Evolutionary conservation across 2,797 vertebrate genomes (phyloP).

Genomic region (Fistularia tabacaria): DNA sequence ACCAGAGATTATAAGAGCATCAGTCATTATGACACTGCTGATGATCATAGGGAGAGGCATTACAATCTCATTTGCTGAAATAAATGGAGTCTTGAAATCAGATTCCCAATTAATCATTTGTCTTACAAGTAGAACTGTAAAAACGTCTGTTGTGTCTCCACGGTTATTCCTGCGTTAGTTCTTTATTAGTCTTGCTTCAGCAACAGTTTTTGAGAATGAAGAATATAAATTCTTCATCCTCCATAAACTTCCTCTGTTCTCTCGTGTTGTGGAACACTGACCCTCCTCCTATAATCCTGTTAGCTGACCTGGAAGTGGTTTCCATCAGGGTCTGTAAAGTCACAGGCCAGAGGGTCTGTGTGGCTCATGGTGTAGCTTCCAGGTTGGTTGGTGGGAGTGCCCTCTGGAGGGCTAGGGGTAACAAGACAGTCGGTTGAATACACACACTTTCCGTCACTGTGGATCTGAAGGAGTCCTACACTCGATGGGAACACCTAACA

Average conservation of each 20-base stretch:
- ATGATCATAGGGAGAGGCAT: neutral
- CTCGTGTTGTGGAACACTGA: neutral
- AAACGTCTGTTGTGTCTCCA: too few relatives aligned
- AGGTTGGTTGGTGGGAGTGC: slow-evolving; percentile 40
- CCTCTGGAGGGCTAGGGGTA: slow-evolving; percentile 15
- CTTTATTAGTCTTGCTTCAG: too few relatives aligned
- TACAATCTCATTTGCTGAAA: neutral
- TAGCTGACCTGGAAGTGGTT: slow-evolving; percentile 85
- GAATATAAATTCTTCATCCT: neutral
- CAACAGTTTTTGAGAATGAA: neutral
- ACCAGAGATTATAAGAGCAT: neutral
- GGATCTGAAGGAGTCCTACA: slow-evolving; percentile 77
- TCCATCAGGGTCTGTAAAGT: slow-evolving; percentile 79
- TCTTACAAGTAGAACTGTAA: too few relatives aligned
- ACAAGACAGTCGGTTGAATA: slow-evolving; percentile 67
- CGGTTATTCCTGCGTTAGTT: too few relatives aligned
- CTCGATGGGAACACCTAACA: slow-evolving; percentile 78
- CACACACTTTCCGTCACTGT: slow-evolving; percentile 74
- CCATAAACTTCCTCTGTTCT: neutral
- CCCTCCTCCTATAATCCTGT: neutral
- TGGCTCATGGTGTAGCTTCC: slow-evolving; percentile 85
- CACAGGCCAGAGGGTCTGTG: slow-evolving; percentile 72
- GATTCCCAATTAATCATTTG: neutral
- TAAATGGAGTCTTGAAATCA: neutral
- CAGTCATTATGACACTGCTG: neutral